Conservation (phyloP, 2,888 invertebrate genomes). For the Melanostoma mellinum region DNA sequence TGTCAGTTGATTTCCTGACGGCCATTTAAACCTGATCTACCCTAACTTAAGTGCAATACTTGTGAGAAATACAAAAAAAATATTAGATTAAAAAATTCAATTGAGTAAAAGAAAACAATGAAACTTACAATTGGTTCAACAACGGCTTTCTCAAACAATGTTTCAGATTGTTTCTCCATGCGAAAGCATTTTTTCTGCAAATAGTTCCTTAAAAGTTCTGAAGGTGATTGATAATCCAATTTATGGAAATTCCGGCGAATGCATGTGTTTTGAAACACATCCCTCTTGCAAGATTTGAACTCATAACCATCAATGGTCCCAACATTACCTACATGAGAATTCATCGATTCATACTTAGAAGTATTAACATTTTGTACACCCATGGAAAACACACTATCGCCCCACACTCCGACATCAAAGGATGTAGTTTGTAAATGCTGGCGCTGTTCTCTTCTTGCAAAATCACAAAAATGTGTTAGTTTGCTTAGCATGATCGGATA, state of each 20-base stretch:
- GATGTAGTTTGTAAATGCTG: constrained; percentile 6
- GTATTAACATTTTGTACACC: constrained; percentile 28
- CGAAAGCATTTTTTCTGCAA: constrained; percentile 42
- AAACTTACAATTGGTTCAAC: constrained; percentile 52
- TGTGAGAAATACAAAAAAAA: no score
- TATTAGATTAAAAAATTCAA: no score
- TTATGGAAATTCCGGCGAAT: not conserved
- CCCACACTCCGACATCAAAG: constrained; percentile 15
- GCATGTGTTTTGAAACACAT: not conserved
- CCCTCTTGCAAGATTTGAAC: constrained; percentile 5
- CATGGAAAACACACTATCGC: constrained; percentile 23
- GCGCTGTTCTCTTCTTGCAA: not conserved
- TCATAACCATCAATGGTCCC: constrained; percentile 4
- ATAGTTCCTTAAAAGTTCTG: constrained; percentile 24
- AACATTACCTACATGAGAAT: not conserved
- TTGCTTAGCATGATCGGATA: constrained; percentile 19
- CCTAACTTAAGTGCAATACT: no score
- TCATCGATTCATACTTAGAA: constrained; percentile 20
- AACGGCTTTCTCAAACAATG: not conserved
- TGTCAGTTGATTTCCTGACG: no score
- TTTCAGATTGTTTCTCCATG: constrained; percentile 13
- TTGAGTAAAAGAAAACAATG: no score
- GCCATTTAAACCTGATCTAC: no score
- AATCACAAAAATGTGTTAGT: constrained; percentile 25
- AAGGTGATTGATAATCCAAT: constrained; percentile 36